Evolutionary conservation across 2,113 vertebrate species (phyloP).

Genomic region (Ptychochromis oligacanthus): DNA sequence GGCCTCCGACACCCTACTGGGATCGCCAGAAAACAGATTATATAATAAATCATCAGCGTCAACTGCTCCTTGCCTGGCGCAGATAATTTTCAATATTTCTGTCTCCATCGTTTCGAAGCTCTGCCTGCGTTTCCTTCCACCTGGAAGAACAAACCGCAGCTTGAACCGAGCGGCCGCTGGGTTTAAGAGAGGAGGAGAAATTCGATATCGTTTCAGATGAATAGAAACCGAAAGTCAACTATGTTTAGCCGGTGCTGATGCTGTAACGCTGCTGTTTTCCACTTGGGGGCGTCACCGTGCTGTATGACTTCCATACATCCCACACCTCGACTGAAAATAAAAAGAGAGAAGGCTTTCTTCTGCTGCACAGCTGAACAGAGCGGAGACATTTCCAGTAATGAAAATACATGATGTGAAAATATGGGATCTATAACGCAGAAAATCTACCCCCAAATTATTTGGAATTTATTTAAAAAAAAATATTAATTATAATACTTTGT

Average conservation of each 20-base stretch:
- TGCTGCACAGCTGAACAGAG: not conserved
- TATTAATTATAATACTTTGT: too few relatives aligned
- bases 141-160: slow-evolving; percentile 25
- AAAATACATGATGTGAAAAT: not conserved
- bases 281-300: not conserved
- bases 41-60: slow-evolving; percentile 1
- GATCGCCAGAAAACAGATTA: not conserved
- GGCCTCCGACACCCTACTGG: rapidly evolving
- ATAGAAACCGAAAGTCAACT: slow-evolving; percentile 77
- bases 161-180: not conserved
- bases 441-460: too few relatives aligned
- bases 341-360: not conserved
- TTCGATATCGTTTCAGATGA: not conserved
- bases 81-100: slow-evolving; percentile 25
- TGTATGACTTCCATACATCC: not conserved
- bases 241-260: rapidly evolving
- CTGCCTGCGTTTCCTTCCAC: not conserved
- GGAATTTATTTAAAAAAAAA: too few relatives aligned
- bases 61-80: slow-evolving; percentile 50
- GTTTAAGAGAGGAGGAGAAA: rapidly evolving
- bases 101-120: not conserved
- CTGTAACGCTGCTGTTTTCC: not conserved
- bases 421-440: too few relatives aligned
- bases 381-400: not conserved
- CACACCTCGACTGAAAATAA: rapidly evolving